Evolutionary conservation across 2,797 vertebrate genomes (phyloP), one percentile per base, ranked within the genome.

Genomic region (Gadopsis marmoratus): DNA sequence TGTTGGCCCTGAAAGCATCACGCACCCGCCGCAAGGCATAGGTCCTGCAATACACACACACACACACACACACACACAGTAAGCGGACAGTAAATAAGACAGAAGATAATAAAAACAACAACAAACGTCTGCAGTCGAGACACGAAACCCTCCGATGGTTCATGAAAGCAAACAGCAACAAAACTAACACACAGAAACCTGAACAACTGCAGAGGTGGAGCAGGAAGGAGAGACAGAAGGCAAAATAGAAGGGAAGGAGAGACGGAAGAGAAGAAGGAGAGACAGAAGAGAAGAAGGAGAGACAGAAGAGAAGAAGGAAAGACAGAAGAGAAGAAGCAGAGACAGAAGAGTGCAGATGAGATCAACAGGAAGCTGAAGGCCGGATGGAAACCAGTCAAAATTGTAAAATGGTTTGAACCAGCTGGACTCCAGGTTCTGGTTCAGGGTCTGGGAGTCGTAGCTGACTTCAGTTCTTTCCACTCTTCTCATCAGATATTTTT

Each of bases 1-100:
- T 94, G 90, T 98, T 97, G 93, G 97, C 97, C 94, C 95, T 96
- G 95, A 99, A 99, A 81, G 97, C 96, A 88, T 99, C 97, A 88
- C 95, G 96, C 89, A 99, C 96, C 76, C 96, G 96, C 85, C 95
- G 95, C 88, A 98, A 72, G 62, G 98, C 96, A 0, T 99, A 99
- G 0, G 86, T 97, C 95, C 98, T 99, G 91, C 12, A 81, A 58
- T 4, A 76, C 17, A 79, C 13, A 82, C 35, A 72, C 67, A 74
- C 45, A 56, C 50, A 72, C 21, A 74, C 50, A 59, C n/a, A 54
- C 65, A 78, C 43, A 74, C 43, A 60, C 0, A 48, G 1, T 17
- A 11, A 35, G 0, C 7, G 10, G 19, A 17, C 41, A 4, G 17
- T 5, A 2, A 37, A 56, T n/a, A 23, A 33, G 16, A 23, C 65